Base-by-base conservation (phyloP, 2,113 vertebrate genomes). In the Xiphophorus maculatus region DNA sequence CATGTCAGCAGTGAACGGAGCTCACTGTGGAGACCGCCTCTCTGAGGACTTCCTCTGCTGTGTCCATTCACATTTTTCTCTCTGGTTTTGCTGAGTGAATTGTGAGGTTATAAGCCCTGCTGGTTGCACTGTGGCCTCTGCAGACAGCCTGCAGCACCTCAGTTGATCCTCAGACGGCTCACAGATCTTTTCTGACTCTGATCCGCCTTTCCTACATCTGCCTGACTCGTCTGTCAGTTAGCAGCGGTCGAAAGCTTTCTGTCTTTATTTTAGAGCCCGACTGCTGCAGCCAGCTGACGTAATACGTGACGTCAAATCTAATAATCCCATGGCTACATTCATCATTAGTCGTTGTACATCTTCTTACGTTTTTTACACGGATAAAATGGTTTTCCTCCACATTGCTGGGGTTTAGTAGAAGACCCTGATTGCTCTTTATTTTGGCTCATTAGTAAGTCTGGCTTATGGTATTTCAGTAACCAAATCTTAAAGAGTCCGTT, bases 31-130 rank as follows among this genome's bases (percentile, higher is more conserved):
- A 89, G 80, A 86, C 74, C 69, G 84, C 91, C 72, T 81, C 81
- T 79, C 69, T 82, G 68, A 84, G 85, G 85, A 82, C 69, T 74
- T 51, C 58, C 33, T 8, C 71, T 77, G 79, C 80, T 74, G 51
- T 73, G 84, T 90, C 83, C 83, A 81, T 87, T 90, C 83, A 90
- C 68, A 88, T 86, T 74, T 79, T 80, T 75, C 80, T 65, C 35
- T 71, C 60, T 30, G 76, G 37, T 40, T 86, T 82, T 74, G 87
- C 68, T 81, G 77, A 92, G 72, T 91, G 77, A 75, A 77, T 85
- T 74, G 29, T 44, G 81, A 81, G 87, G 82, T 90, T 86, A 87
- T 82, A 81, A 78, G 79, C 84, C 67, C 83, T 83, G 71, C 79
- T 83, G 80, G 84, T 87, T 70, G 63, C 83, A 83, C 70, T 80